Base-by-base conservation (phyloP, 35 echinoderm and acorn worm species). In the Apostichopus japonicus region DNA sequence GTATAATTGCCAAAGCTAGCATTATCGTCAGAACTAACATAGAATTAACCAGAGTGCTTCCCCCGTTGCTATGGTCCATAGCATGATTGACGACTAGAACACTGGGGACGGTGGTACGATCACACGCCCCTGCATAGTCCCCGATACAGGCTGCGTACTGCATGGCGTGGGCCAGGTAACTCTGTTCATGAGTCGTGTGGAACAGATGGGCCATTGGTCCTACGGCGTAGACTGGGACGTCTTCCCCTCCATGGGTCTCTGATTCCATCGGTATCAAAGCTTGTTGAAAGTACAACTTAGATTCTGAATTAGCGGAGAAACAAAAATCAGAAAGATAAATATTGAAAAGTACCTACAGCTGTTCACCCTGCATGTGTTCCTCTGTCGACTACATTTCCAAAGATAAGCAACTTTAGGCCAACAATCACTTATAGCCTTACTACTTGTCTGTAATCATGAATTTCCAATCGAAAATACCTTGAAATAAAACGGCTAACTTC, bases 131-230 rank as follows among this genome's bases (percentile, higher is more conserved):
- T 13, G 67, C 24, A 54, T 90, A 90, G 71, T 90, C 67, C 15
- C 88, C 88, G 27, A 90, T 90, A 21, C 88, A 90, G 14, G 88
- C 62, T 16, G 88, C 88, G 6, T 90, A 90, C 14, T 91, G 92
- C 78, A 98, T 86, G 52, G 94, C 96, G 90, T 98, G 96, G 2
- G 91, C 17, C 4, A 98, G 92, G 90, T 98, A 98, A 89, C 92
- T 94, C 91, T 98, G 96, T 88, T 98, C 96, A 25, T 98, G 96
- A n/a, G 87, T 83, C 1, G 94, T 90, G 79, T 98, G 96, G 24
- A 95, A 92, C 1, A 98, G 78, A 79, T 98, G 96, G 17, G 94
- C 83, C 94, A 92, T 94, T 25, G 96, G 94, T 17, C 96, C 96
- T 8, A 84, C 61, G 33, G 95, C 95, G 87, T 93, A 96, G 33